A percentile compares a stretch with the other conserved stretches of the same genome.
Conservation (phyloP, 2,113 vertebrate genomes). For the Lamprotornis superbus region DNA sequence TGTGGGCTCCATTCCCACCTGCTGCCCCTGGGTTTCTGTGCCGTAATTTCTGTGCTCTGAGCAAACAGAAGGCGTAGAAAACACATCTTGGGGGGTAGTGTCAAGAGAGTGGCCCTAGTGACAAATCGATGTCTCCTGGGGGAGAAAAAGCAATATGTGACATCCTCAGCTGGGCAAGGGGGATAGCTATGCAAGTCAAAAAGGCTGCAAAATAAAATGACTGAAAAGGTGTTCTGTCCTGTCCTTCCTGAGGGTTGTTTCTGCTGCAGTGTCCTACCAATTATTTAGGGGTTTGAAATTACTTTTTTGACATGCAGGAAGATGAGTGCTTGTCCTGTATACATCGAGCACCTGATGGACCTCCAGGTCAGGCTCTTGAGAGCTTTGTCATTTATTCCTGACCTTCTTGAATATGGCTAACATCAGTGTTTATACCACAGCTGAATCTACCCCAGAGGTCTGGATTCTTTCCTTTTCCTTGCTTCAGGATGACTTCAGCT, state of each 20-base stretch:
- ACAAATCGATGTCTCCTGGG: not conserved
- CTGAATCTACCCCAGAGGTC: not conserved
- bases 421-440: not conserved
- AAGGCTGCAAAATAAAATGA: not conserved
- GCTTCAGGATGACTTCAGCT: not conserved
- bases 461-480: not conserved
- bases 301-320: not conserved
- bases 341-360: not conserved
- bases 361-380: not conserved
- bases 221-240: not conserved
- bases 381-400: not conserved
- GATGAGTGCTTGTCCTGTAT: not conserved
- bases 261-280: not conserved
- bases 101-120: not conserved
- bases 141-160: not conserved
- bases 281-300: not conserved
- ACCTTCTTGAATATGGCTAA: not conserved
- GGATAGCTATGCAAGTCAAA: not conserved
- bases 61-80: not conserved
- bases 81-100: not conserved
- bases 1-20: not conserved
- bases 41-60: not conserved
- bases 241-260: slow-evolving; percentile 22
- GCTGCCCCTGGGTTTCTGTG: not conserved
- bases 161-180: not conserved